phyloP scores from a whole-genome alignment of 2,113 vertebrate genomes.

The Strix aluco region DNA sequence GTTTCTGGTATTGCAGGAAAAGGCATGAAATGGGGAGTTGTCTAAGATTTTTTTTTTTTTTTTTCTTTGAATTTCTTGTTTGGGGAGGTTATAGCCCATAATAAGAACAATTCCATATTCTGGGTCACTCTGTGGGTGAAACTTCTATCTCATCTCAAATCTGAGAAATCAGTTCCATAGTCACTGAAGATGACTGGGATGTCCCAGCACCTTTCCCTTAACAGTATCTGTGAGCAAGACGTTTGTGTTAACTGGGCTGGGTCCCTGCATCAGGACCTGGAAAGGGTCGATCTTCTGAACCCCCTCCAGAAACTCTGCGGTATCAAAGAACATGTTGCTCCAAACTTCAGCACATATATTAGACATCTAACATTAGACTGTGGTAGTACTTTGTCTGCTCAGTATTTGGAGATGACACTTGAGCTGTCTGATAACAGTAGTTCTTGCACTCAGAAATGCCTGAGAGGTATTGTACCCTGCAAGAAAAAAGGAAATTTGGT shows the following conservation, averaged over 20 bases:
- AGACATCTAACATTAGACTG: too few species aligned
- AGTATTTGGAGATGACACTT: background rate
- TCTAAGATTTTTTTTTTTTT: too few species aligned
- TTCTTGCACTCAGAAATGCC: background rate
- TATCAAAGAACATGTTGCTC: background rate
- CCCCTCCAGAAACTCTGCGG: background rate
- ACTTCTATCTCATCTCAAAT: background rate
- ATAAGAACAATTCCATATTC: background rate
- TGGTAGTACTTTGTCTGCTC: background rate
- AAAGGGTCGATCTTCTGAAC: background rate
- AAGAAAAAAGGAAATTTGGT: background rate
- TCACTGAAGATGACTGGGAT: background rate
- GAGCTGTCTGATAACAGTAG: background rate
- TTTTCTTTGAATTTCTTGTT: background rate
- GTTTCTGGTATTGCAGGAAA: background rate
- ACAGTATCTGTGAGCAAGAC: fast-evolving
- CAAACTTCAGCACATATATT: fast-evolving
- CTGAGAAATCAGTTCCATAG: background rate
- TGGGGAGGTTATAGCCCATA: background rate
- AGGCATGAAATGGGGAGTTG: background rate
- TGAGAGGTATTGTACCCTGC: background rate
- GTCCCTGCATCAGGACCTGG: background rate
- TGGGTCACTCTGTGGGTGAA: background rate
- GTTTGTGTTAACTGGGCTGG: background rate
- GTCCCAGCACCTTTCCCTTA: background rate